Base-by-base conservation (phyloP, 2,113 vertebrate species). In the Galeopterus variegatus region DNA sequence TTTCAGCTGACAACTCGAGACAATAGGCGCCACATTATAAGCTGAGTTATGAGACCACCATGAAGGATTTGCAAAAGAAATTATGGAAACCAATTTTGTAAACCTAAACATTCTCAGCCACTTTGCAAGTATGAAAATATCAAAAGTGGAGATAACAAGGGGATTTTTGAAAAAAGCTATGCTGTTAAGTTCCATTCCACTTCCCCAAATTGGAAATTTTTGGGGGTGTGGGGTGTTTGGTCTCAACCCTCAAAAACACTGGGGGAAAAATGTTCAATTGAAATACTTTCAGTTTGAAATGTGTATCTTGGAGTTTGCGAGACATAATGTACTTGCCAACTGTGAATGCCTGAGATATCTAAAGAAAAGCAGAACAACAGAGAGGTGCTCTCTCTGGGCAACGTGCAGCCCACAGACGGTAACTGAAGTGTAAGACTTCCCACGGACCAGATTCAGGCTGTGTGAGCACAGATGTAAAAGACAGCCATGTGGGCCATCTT, bases 1-100 rank as follows among this genome's bases (percentile, higher is more conserved):
- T 69, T 93, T 83, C 72, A 91, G 31, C 65, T 93, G 36, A 76
- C 2, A 19, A 62, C 26, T 73, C n/a, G 48, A 82, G 83, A 96
- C 64, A 73, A 11, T 48, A 0, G 8, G 50, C 85, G 17, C 21
- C 65, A 82, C 5, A 8, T 70, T 89, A 69, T 58, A 70, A 86
- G 36, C 18, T 94, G 88, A 96, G 24, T 91, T 90, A 85, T 90
- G 31, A 82, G 81, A 90, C 83, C 94, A 90, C 70, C 72, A 54
- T 88, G 95, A 90, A 95, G 50, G 60, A 85, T 65, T 88, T 88
- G 56, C 26, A 67, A 67, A 90, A 91, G 72, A 65, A 72, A 94
- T 88, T 69, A 54, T 88, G 56, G 52, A 94, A 82, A 56, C 60
- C 33, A 88, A 48, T 83, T 94, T 93, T 90, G 41, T 93, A 84